phyloP scores from a whole-genome alignment of 2,888 invertebrate genomes.

The Coleophora flavipennella region DNA sequence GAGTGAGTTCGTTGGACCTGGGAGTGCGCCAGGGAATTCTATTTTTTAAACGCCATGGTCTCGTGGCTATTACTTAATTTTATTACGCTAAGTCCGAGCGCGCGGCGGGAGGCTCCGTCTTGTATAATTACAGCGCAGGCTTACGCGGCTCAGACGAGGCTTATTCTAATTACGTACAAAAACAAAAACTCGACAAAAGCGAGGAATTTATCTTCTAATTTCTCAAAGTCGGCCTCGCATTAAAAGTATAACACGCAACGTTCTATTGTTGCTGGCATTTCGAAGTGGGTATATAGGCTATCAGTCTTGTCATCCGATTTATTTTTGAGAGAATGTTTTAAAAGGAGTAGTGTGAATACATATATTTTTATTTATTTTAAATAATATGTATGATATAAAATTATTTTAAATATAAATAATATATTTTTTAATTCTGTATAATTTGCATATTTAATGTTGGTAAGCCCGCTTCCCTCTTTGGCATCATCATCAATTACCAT shows the following conservation, averaged over 20 bases:
- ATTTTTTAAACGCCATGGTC: constrained; percentile 18
- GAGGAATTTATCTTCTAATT: constrained; percentile 60
- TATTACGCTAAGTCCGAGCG: constrained; percentile 46
- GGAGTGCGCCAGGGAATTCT: constrained; percentile 2
- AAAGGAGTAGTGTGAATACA: too few species aligned
- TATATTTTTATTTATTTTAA: too few species aligned
- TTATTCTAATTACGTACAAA: constrained; percentile 62
- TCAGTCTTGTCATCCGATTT: too few species aligned
- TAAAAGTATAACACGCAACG: constrained; percentile 48
- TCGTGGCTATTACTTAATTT: constrained; percentile 43
- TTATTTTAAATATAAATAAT: too few species aligned
- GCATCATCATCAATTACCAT: too few species aligned
- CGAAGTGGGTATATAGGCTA: constrained; percentile 23
- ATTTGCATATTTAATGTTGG: too few species aligned
- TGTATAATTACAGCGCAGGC: constrained; percentile 58
- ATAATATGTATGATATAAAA: too few species aligned
- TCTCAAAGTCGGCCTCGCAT: constrained; percentile 43
- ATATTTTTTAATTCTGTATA: too few species aligned
- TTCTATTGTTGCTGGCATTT: constrained; percentile 35
- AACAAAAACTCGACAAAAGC: constrained; percentile 56
- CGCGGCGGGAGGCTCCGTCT: constrained; percentile 49
- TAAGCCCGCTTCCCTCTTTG: too few species aligned
- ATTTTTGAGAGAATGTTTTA: too few species aligned
- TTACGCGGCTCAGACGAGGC: constrained; percentile 40
- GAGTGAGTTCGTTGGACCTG: not conserved